Evolutionary conservation across 2,797 vertebrate species (phyloP).

Genomic region (Hephaestus fuliginosus): DNA sequence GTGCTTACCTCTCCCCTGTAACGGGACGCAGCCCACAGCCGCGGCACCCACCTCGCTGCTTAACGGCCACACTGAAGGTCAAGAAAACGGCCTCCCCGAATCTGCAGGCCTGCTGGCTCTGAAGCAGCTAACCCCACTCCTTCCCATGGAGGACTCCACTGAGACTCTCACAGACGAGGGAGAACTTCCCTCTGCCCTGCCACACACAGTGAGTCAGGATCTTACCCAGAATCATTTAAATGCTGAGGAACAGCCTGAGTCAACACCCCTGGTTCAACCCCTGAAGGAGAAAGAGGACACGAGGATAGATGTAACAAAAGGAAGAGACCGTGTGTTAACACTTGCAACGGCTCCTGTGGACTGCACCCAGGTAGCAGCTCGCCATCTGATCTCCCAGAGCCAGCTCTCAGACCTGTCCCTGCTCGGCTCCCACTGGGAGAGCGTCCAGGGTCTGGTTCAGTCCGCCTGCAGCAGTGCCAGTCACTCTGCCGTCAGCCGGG

Average conservation of each 20-base stretch:
- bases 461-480: conserved; percentile 86
- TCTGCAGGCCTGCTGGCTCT: conserved; percentile 61
- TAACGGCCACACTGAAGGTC: conserved; percentile 42
- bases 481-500: conserved; percentile 78
- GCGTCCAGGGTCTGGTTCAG: conserved; percentile 92
- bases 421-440: conserved; percentile 93
- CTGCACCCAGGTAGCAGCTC: conserved; percentile 73
- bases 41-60: conserved; percentile 27
- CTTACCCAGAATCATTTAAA: conserved; percentile 29
- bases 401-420: conserved; percentile 91
- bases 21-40: conserved; percentile 54
- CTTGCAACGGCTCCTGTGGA: conserved; percentile 76
- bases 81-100: conserved; percentile 23
- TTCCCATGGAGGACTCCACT: conserved; percentile 83
- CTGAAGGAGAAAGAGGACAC: conserved; percentile 57
- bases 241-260: conserved; percentile 40
- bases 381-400: conserved; percentile 89
- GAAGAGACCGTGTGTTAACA: conserved; percentile 41
- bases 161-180: conserved; percentile 84
- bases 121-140: conserved; percentile 57
- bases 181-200: conserved; percentile 32
- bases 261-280: conserved; percentile 16
- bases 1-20: conserved; percentile 71
- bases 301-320: conserved; percentile 65
- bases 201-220: conserved; percentile 32